Percentiles rank a stretch among this genome's conserved stretches.
Conservation (phyloP, 2,113 vertebrate species). For the Alligator mississippiensis region DNA sequence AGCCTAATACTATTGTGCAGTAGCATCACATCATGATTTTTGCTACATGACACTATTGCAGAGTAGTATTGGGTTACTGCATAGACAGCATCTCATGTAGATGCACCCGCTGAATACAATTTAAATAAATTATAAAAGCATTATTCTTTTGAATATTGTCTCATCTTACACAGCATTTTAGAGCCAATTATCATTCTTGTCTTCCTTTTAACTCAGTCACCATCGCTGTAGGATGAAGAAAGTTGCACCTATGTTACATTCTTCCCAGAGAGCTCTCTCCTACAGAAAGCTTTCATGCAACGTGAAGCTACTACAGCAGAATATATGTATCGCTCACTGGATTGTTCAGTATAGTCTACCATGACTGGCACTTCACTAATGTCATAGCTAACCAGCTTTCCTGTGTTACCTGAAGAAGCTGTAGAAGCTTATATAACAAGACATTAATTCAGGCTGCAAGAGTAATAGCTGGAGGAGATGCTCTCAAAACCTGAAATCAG, state of each 20-base stretch:
- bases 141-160: background rate
- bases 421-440: accelerated
- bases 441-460: background rate
- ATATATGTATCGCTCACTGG: background rate
- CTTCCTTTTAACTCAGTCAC: background rate
- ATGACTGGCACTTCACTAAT: accelerated
- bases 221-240: accelerated
- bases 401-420: accelerated
- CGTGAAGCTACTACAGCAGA: background rate
- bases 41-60: no score
- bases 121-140: background rate
- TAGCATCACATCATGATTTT: no score
- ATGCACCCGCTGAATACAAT: background rate
- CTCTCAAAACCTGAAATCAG: background rate
- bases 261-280: accelerated
- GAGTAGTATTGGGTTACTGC: no score
- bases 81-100: no score
- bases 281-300: background rate
- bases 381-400: accelerated
- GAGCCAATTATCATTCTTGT: background rate
- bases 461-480: background rate
- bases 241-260: background rate
- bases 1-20: no score
- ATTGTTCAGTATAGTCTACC: accelerated
- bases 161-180: background rate